A percentile compares a stretch with the other conserved stretches of the same genome.
Conservation (phyloP, 2,797 vertebrate genomes). For the Leptatherina wallacei region DNA sequence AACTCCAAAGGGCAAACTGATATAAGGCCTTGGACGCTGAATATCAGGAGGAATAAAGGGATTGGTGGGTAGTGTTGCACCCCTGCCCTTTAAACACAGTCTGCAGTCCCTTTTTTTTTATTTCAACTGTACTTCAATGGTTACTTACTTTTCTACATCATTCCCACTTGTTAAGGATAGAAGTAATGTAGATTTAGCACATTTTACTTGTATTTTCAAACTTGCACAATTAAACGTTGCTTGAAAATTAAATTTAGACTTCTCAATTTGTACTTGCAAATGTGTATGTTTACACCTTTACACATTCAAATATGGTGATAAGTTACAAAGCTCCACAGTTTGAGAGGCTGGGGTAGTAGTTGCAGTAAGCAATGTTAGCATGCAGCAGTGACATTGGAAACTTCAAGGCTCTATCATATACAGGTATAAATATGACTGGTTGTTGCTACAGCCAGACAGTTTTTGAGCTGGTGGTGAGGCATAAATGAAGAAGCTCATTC, state of each 20-base stretch:
- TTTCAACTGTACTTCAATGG: too few species aligned
- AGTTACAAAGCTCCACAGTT: constrained; percentile 4
- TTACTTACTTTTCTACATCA: background rate
- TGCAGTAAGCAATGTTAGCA: constrained; percentile 6
- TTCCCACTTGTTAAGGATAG: background rate
- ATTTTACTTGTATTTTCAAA: background rate
- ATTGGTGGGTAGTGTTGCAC: background rate
- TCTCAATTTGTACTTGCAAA: background rate
- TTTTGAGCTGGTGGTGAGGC: constrained; percentile 27
- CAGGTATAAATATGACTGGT: constrained; percentile 6
- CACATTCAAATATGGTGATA: background rate
- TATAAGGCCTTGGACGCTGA: background rate
- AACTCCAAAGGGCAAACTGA: background rate
- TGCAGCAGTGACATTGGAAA: constrained; percentile 17
- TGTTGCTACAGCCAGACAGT: constrained; percentile 15
- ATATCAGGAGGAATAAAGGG: background rate
- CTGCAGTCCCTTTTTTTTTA: too few species aligned
- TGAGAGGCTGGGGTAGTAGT: constrained; percentile 9
- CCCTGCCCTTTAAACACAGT: too few species aligned
- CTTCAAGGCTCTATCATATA: constrained; percentile 5
- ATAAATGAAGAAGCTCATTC: constrained; percentile 29
- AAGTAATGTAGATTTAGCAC: background rate
- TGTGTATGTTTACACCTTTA: background rate
- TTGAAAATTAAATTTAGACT: background rate
- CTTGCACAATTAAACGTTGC: background rate